phyloP scores from a whole-genome alignment of 1,140 invertebrate species.

The Aphaenogaster floridana region DNA sequence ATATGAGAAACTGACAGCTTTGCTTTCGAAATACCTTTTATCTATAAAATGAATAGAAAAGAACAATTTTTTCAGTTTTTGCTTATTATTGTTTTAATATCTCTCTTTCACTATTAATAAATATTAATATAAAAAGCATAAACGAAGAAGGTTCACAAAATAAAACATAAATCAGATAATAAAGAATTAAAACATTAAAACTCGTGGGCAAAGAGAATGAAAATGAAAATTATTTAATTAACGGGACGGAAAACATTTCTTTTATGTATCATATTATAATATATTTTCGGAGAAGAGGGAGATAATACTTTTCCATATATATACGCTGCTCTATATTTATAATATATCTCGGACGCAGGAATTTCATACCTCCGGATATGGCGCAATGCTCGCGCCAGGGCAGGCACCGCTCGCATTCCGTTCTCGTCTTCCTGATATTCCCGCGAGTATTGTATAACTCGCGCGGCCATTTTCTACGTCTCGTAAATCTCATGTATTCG shows the following conservation, averaged over 20 bases:
- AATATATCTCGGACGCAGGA: conserved; percentile 35
- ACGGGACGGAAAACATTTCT: background rate
- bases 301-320: conserved; percentile 7
- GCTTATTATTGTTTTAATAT: background rate
- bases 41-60: background rate
- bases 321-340: background rate
- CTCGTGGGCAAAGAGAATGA: background rate
- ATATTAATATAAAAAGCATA: background rate
- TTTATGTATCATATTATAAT: conserved; percentile 9
- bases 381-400: background rate
- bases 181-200: background rate
- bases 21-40: background rate
- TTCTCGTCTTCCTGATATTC: conserved; percentile 11
- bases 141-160: background rate
- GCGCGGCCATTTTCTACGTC: background rate
- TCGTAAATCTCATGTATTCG: conserved; percentile 35
- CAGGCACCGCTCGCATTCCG: background rate
- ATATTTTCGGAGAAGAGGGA: background rate
- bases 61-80: background rate
- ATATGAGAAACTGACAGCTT: background rate
- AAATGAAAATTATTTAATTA: background rate
- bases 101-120: background rate
- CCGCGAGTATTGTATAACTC: conserved; percentile 36
- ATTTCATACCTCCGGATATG: conserved; percentile 49
- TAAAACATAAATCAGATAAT: background rate